A percentile compares a stretch with the other conserved stretches of the same genome.
phyloP scores from a whole-genome alignment of 2,113 vertebrate genomes.

The Hemiprocne comata region DNA sequence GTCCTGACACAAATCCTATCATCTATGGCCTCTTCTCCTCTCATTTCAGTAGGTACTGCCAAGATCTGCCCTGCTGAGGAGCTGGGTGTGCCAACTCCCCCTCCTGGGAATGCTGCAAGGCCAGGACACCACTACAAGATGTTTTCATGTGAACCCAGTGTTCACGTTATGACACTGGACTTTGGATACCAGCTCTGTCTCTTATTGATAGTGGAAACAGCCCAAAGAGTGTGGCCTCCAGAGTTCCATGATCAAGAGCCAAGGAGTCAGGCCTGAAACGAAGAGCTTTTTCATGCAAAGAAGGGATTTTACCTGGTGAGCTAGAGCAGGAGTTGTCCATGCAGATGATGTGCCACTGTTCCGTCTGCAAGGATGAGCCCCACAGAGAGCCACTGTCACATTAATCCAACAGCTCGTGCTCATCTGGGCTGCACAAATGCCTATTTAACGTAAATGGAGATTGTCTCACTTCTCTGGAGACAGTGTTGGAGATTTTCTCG shows the following conservation, averaged over 20 bases:
- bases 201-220: not conserved
- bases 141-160: not conserved
- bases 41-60: slow-evolving; percentile 74
- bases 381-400: not conserved
- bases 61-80: slow-evolving; percentile 67
- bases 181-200: not conserved
- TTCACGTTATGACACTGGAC: not conserved
- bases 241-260: not conserved
- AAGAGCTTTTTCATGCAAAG: not conserved
- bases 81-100: not conserved
- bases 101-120: not conserved
- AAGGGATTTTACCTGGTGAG: not conserved
- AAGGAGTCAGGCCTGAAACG: not conserved
- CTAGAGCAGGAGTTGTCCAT: not conserved
- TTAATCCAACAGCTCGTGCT: not conserved
- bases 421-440: not conserved
- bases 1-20: slow-evolving; percentile 76
- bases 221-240: not conserved
- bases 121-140: not conserved
- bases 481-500: not conserved
- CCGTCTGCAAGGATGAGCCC: not conserved
- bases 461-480: not conserved
- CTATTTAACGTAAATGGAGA: not conserved
- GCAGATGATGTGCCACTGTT: not conserved
- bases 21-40: slow-evolving; percentile 79